Evolutionary conservation across 2,797 vertebrate genomes (phyloP).

Genomic region (Menidia menidia): DNA sequence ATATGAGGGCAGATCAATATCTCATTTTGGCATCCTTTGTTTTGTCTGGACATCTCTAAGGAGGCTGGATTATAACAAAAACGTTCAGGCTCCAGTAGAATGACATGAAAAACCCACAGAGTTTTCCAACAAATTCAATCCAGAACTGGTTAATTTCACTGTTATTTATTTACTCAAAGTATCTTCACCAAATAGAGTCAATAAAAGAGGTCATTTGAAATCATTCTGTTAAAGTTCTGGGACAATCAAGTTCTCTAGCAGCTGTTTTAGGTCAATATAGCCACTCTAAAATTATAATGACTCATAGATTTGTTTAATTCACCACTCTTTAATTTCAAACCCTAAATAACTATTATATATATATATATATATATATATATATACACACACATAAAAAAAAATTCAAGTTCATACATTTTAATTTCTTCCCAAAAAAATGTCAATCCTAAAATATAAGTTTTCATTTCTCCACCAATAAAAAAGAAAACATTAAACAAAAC

Average conservation of each 20-base stretch:
- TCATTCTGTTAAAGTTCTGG: constrained; percentile 13
- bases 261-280: constrained; percentile 5
- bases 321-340: background rate
- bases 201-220: constrained; percentile 36
- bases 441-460: no score
- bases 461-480: no score
- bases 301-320: constrained; percentile 13
- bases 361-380: no score
- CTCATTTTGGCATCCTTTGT: constrained; percentile 61
- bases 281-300: constrained; percentile 11
- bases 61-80: constrained; percentile 60
- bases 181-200: constrained; percentile 42
- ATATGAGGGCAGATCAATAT: constrained; percentile 68
- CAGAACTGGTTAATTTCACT: constrained; percentile 45
- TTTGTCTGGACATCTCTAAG: constrained; percentile 61
- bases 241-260: constrained; percentile 1
- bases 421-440: no score
- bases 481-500: no score
- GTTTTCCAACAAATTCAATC: constrained; percentile 45
- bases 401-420: no score
- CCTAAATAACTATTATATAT: no score
- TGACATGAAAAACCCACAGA: constrained; percentile 46
- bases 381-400: no score
- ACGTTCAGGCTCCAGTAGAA: constrained; percentile 64
- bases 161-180: constrained; percentile 27